Evolutionary conservation across 2,113 vertebrate species (phyloP), one percentile per base, ranked within the genome.

Genomic region (Eulacestoma nigropectus): DNA sequence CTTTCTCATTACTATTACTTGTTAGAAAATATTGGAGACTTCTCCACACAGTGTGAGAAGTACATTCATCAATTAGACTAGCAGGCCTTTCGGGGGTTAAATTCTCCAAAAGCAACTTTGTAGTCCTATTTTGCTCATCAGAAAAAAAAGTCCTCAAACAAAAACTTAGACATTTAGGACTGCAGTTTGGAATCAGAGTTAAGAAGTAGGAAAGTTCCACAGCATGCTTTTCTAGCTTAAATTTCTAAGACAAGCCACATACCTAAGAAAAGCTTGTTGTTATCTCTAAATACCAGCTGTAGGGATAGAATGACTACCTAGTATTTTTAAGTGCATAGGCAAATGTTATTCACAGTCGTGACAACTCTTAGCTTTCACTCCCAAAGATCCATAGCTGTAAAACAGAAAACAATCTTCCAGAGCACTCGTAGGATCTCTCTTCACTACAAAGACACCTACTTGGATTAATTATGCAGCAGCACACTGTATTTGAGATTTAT

Each of bases 151-250:
- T 17, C 16, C 47, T 77, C 11, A 67, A 49, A 16, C 23, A 68
- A 78, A 63, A 69, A 6, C 22, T 64, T 32, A 32, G 37, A 49
- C n/a, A n/a, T n/a, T n/a, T n/a, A n/a, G 14, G 18, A n/a, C 25
- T 77, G 63, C 30, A 76, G 30, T 55, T 68, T 67, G n/a, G 11
- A 29, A 13, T 72, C 53, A 81, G 3, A 85, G 10, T 17, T 46
- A 46, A 56, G 33, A 78, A 79, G 13, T 0, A 79, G 6, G 2
- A 65, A 47, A 62, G 0, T 27, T 57, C 7, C 21, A 13, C 0
- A 62, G 3, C 13, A 32, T 4, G 3, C 35, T 91, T 63, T 79
- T 77, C 33, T 50, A 65, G 11, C 9, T 83, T 41, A 7, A 16
- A 65, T 80, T 65, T 80, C 20, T n/a, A 57, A 70, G 82, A 2